Conservation (phyloP, 2,888 invertebrate species). For the Tineola bisselliella region DNA sequence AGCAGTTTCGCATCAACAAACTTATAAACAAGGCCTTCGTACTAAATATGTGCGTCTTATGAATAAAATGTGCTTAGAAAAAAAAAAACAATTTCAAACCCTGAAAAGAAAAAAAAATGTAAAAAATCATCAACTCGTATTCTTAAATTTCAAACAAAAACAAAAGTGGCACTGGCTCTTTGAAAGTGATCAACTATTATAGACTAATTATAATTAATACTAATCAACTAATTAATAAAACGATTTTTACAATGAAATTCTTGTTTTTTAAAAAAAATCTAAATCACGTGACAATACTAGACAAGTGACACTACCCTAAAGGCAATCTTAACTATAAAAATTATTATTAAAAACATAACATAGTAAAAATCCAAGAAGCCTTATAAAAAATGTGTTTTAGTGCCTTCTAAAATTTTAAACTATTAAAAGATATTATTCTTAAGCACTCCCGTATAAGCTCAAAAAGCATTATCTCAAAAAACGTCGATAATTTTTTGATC, state of each 20-base stretch:
- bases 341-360: not conserved
- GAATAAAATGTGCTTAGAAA: not conserved
- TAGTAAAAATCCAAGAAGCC: not conserved
- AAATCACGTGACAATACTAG: not conserved
- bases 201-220: not conserved
- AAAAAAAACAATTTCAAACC: not conserved
- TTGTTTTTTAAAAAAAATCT: not conserved
- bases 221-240: not conserved
- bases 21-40: not conserved
- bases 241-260: not conserved
- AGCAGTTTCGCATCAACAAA: not conserved
- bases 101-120: slow-evolving; percentile 2
- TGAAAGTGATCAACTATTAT: too few relatives aligned
- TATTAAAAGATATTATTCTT: not conserved
- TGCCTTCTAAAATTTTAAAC: not conserved
- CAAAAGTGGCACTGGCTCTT: not conserved
- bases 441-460: not conserved
- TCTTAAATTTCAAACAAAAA: not conserved
- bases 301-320: not conserved
- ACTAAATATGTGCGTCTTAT: slow-evolving; percentile 5
- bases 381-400: not conserved
- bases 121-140: not conserved
- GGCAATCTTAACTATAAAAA: not conserved
- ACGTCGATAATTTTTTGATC: not conserved
- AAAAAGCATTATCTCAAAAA: not conserved